These are phyloP conservation scores for Campodea augens DNA, from an alignment of 1,140 invertebrate genomes.

Conservation along the genomic window DNA sequence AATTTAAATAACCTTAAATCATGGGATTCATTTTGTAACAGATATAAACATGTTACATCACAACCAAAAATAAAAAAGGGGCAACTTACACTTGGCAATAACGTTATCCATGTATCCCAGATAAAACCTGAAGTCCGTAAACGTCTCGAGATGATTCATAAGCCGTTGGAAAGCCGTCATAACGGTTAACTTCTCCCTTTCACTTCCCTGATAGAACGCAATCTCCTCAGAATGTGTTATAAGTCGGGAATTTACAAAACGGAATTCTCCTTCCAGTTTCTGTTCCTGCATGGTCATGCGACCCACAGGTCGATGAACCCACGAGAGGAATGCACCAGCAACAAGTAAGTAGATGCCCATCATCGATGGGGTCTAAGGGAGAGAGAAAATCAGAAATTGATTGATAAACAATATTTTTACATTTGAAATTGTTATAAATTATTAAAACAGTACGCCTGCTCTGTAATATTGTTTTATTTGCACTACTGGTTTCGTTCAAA, in stretches of 20 bases:
- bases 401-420: slow-evolving; percentile 1
- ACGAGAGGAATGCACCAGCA: slow-evolving; percentile 60
- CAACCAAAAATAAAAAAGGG: slow-evolving; percentile 6
- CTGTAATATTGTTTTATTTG: too few species aligned
- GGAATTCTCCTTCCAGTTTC: slow-evolving; percentile 90
- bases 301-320: slow-evolving; percentile 65
- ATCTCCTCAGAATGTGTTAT: slow-evolving; percentile 97
- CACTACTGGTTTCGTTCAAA: too few species aligned
- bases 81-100: slow-evolving; percentile 76
- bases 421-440: too few species aligned
- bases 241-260: slow-evolving; percentile 86
- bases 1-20: too few species aligned
- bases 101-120: slow-evolving; percentile 94
- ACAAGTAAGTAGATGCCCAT: slow-evolving; percentile 72
- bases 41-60: slow-evolving; percentile 3
- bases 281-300: slow-evolving; percentile 83
- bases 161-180: slow-evolving; percentile 59
- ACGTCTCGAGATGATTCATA: slow-evolving; percentile 61
- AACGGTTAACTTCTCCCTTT: slow-evolving; percentile 69
- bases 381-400: slow-evolving; percentile 11
- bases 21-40: too few species aligned
- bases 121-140: slow-evolving; percentile 74
- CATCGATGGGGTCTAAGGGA: slow-evolving; percentile 54
- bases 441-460: too few species aligned
- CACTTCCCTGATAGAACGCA: slow-evolving; percentile 89